Evolutionary conservation across 1,140 invertebrate genomes (phyloP).

Genomic region (Hypothenemus hampei): DNA sequence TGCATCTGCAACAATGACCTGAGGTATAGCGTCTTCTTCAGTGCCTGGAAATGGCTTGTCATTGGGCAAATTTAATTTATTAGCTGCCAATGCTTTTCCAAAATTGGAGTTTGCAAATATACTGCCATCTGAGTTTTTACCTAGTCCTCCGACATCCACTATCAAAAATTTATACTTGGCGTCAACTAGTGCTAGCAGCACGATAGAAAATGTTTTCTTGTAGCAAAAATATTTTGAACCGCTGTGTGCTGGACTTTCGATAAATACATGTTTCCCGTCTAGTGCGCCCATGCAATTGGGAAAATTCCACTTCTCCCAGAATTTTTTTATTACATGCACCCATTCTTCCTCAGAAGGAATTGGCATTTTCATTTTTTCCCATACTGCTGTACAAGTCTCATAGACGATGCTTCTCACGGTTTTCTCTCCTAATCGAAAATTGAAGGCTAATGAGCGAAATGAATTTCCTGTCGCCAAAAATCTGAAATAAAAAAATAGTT

Average conservation of each 20-base stretch:
- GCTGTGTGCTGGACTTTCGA: slow-evolving; percentile 39
- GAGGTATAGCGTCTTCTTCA: slow-evolving; percentile 24
- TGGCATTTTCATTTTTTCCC: slow-evolving; percentile 15
- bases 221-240: slow-evolving; percentile 47
- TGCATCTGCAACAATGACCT: slow-evolving; percentile 33
- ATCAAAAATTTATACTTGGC: slow-evolving; percentile 46
- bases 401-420: slow-evolving; percentile 23
- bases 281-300: slow-evolving; percentile 47
- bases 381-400: slow-evolving; percentile 20
- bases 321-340: slow-evolving; percentile 31
- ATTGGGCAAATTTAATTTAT: slow-evolving; percentile 8
- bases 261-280: slow-evolving; percentile 47
- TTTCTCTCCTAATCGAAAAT: slow-evolving; percentile 18
- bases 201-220: slow-evolving; percentile 47
- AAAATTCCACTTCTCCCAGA: slow-evolving; percentile 32
- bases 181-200: slow-evolving; percentile 48
- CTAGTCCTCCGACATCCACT: slow-evolving; percentile 47
- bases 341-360: slow-evolving; percentile 9
- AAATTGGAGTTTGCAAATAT: slow-evolving; percentile 29
- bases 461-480: slow-evolving; percentile 10
- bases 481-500: neutral
- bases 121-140: slow-evolving; percentile 42
- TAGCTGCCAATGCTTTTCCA: slow-evolving; percentile 4
- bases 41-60: slow-evolving; percentile 15
- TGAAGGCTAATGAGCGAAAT: slow-evolving; percentile 11